Evolutionary conservation across 1,140 invertebrate species (phyloP), one percentile per base, ranked within the genome.

Genomic region (Panagrolaimus sp.): DNA sequence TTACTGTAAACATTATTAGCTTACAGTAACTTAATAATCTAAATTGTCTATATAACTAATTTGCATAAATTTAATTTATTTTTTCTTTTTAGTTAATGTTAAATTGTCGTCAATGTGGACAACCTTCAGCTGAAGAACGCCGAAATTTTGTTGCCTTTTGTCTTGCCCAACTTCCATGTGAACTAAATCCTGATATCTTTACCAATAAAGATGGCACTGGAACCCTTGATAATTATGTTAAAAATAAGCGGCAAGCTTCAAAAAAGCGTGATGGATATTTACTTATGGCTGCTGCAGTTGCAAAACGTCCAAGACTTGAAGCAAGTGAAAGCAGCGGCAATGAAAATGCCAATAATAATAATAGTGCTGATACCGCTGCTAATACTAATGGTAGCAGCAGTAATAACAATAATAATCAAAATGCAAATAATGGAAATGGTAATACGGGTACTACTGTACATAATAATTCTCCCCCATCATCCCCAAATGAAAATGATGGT

Each of bases 161-260:
- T 17, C 28, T 58, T 21, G 52, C 15, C 14, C 52, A 58, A 28
- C 21, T 58, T 58, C 52, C 52, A 14, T 58, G 52, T 24, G 52
- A 58, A 14, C 52, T 58, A 12, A 58, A 58, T 58, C 28, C 52
- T 21, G 52, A 58, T 28, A 58, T 58, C 28, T 58, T 58, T 28
- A 58, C 52, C 8, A 58, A 58, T 28, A 58, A 58, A 58, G 52
- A 58, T 58, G 52, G 52, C 15, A 58, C 52, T 28, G 52, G 52
- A 12, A 58, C 52, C 1, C 52, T 58, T 24, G 52, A 58, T 28
- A 58, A 58, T 14, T 58, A 58, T 28, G 52, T 58, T 21, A 58
- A 58, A 58, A 58, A 58, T 28, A 58, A 58, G 17, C 52, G 52
- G 4, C 52, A 58, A 58, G 52, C 52, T 26, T 58, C 52, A 12